These are phyloP conservation scores for Eolophus roseicapilla DNA, from an alignment of 2,113 vertebrate species.

Conservation along the genomic window DNA sequence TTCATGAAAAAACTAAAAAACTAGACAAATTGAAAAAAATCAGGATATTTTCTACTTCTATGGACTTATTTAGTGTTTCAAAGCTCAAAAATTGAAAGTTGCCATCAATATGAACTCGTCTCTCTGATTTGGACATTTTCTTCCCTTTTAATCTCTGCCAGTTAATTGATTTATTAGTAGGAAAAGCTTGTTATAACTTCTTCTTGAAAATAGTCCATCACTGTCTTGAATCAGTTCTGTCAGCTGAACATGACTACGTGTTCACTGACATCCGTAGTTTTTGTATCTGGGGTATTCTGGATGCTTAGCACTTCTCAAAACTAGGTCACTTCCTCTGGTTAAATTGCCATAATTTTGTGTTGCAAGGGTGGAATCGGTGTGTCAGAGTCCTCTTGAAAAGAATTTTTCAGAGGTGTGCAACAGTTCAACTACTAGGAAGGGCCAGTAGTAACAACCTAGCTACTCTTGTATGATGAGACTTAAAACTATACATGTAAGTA, in stretches of 20 bases:
- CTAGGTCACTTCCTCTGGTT: background rate
- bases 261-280: background rate
- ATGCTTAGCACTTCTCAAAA: background rate
- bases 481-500: background rate
- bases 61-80: background rate
- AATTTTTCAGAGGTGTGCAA: background rate
- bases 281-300: background rate
- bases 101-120: background rate
- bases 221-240: background rate
- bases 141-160: background rate
- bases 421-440: background rate
- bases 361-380: background rate
- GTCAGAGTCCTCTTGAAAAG: background rate
- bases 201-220: background rate
- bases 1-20: background rate
- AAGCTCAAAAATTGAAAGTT: background rate
- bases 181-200: background rate
- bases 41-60: background rate
- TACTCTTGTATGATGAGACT: background rate
- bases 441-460: background rate
- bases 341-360: background rate
- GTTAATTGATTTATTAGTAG: background rate
- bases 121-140: background rate
- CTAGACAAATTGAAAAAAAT: background rate
- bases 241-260: fast-evolving